Percentiles rank a stretch among this genome's conserved stretches.
phyloP scores from a whole-genome alignment of 2,797 vertebrate species.

The Aselliscus stoliczkanus region DNA sequence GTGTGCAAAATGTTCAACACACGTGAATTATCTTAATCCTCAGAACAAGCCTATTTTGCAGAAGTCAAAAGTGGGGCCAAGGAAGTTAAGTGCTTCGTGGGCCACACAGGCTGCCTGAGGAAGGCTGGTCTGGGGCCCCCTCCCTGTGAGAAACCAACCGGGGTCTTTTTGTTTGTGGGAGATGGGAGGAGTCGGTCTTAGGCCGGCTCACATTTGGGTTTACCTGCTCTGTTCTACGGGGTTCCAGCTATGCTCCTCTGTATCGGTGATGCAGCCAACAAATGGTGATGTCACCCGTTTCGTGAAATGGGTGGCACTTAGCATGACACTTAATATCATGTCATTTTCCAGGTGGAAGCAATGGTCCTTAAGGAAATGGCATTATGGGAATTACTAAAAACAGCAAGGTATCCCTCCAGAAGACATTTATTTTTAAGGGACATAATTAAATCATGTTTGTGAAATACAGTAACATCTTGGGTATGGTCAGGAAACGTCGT shows the following conservation, averaged over 20 bases:
- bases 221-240: not conserved
- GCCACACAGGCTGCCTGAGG: no score
- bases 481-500: not conserved
- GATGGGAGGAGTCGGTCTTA: not conserved
- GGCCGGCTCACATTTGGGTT: not conserved
- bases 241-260: not conserved
- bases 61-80: not conserved
- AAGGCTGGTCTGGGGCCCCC: not conserved
- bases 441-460: not conserved
- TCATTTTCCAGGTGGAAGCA: not conserved
- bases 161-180: not conserved
- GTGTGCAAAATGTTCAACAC: not conserved
- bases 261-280: not conserved
- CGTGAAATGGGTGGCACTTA: not conserved
- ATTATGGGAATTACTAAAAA: not conserved
- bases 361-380: not conserved
- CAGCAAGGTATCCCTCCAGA: not conserved
- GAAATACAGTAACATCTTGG: not conserved
- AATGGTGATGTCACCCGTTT: no score
- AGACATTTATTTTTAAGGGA: not conserved
- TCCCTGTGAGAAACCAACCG: not conserved
- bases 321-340: not conserved
- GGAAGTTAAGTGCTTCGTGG: not conserved
- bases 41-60: not conserved
- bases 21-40: not conserved